Conservation (phyloP, 2,797 vertebrate species). For the Sebastes melanostomus region DNA sequence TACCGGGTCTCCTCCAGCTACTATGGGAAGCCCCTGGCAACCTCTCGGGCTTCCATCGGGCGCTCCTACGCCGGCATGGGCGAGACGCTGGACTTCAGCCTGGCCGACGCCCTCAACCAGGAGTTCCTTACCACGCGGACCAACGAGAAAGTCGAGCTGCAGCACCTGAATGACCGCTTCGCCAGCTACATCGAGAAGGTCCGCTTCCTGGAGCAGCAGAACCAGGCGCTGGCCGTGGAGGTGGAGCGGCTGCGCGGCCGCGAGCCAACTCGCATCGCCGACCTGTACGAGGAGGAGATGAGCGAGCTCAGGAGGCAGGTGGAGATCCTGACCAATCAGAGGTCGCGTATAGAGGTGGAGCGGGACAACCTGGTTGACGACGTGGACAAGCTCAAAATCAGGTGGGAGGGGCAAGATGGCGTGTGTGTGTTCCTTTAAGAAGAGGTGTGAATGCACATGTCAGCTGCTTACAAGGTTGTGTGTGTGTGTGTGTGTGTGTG, state of each 20-base stretch:
- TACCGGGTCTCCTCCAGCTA: slow-evolving; percentile 75
- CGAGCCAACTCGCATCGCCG: slow-evolving; percentile 88
- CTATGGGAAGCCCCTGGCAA: slow-evolving; percentile 58
- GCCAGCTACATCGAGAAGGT: slow-evolving; percentile 97
- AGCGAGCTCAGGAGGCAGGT: slow-evolving; percentile 90
- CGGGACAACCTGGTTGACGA: slow-evolving; percentile 92
- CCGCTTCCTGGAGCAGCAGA: slow-evolving; percentile 94
- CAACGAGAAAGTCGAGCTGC: slow-evolving; percentile 95
- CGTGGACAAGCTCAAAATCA: slow-evolving; percentile 91
- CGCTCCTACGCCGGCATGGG: slow-evolving; percentile 84
- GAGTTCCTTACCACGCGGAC: slow-evolving; percentile 95
- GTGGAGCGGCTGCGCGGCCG: slow-evolving; percentile 90
- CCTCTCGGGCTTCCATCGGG: slow-evolving; percentile 60
- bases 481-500: background rate
- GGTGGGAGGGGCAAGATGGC: slow-evolving; percentile 76
- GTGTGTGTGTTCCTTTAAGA: slow-evolving; percentile 20
- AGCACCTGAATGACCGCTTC: slow-evolving; percentile 96
- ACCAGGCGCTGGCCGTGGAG: slow-evolving; percentile 88
- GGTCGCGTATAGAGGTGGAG: slow-evolving; percentile 90
- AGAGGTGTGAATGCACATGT: background rate
- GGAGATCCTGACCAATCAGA: slow-evolving; percentile 90
- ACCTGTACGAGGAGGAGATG: slow-evolving; percentile 95
- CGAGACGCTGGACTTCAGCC: slow-evolving; percentile 92
- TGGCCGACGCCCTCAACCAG: slow-evolving; percentile 94
- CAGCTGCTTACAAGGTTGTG: background rate